These are phyloP conservation scores for Lymantria dispar DNA, from an alignment of 2,888 invertebrate genomes.

Conservation along the genomic window DNA sequence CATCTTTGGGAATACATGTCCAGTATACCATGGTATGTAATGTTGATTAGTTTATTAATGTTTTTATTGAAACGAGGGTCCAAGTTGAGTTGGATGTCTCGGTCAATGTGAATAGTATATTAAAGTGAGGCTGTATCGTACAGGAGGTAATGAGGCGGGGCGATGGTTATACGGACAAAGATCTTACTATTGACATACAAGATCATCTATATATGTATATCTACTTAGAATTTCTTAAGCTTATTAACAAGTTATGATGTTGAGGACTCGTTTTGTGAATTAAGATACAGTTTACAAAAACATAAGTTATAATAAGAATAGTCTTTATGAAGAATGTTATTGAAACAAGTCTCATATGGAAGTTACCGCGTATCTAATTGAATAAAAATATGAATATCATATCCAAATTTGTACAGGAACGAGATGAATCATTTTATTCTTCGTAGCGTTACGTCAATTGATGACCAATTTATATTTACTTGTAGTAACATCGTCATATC, in stretches of 20 bases:
- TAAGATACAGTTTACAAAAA: constrained; percentile 39
- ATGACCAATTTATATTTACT: constrained; percentile 43
- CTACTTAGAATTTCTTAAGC: constrained; percentile 55
- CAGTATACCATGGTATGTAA: constrained; percentile 66
- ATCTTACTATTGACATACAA: constrained; percentile 66
- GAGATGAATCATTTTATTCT: constrained; percentile 68
- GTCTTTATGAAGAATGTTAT: constrained; percentile 37
- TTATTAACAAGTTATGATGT: constrained; percentile 56
- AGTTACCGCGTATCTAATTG: constrained; percentile 66
- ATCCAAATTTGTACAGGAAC: constrained; percentile 65
- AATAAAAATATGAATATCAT: constrained; percentile 71
- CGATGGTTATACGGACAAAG: constrained; percentile 72
- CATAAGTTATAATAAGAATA: constrained; percentile 21
- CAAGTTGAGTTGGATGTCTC: constrained; percentile 51
- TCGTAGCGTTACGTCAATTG: constrained; percentile 60
- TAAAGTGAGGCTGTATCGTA: constrained; percentile 63
- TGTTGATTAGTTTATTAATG: constrained; percentile 70
- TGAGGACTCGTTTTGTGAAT: constrained; percentile 43
- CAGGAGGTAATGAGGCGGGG: constrained; percentile 78
- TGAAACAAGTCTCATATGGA: constrained; percentile 55
- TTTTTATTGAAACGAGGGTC: constrained; percentile 70
- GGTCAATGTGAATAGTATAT: constrained; percentile 59
- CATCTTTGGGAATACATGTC: constrained; percentile 48
- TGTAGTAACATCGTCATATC: constrained; percentile 31
- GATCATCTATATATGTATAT: constrained; percentile 45